Conservation (phyloP, 2,888 invertebrate genomes). For the Caenorhabditis becei region DNA sequence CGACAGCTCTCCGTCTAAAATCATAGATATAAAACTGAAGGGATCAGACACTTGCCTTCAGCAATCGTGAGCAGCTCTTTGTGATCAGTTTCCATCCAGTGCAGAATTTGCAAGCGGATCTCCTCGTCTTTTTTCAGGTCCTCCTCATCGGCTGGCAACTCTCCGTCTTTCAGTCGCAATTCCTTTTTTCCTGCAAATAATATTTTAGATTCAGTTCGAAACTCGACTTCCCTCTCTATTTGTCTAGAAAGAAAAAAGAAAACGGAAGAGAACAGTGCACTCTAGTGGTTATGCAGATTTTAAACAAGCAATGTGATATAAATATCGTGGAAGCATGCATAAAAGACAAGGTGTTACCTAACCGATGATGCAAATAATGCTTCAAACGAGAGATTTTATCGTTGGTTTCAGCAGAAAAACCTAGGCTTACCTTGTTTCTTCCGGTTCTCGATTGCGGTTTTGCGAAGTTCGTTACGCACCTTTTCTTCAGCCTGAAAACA, state of each 20-base stretch:
- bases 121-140: slow-evolving; percentile 74
- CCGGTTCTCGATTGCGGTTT: slow-evolving; percentile 60
- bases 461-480: slow-evolving; percentile 61
- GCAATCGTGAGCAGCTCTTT: slow-evolving; percentile 67
- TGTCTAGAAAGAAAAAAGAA: slow-evolving; percentile 10
- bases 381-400: slow-evolving; percentile 39
- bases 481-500: slow-evolving; percentile 71
- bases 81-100: slow-evolving; percentile 72
- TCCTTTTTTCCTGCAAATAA: slow-evolving; percentile 61
- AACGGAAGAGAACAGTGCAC: slow-evolving; percentile 16
- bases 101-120: slow-evolving; percentile 71
- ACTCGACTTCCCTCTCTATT: slow-evolving; percentile 6
- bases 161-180: slow-evolving; percentile 63
- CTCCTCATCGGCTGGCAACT: slow-evolving; percentile 76
- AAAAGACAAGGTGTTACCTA: slow-evolving; percentile 51
- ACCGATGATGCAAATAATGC: slow-evolving; percentile 46
- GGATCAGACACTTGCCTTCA: slow-evolving; percentile 57
- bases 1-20: slow-evolving; percentile 72
- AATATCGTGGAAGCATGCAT: slow-evolving; percentile 38
- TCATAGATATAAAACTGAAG: neutral
- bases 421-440: slow-evolving; percentile 48
- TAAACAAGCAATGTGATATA: slow-evolving; percentile 24
- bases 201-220: neutral
- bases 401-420: neutral
- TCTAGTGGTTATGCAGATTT: slow-evolving; percentile 18